Evolutionary conservation across 2,113 vertebrate genomes (phyloP), one percentile per base, ranked within the genome.

Genomic region (Cynopterus brachyotis): DNA sequence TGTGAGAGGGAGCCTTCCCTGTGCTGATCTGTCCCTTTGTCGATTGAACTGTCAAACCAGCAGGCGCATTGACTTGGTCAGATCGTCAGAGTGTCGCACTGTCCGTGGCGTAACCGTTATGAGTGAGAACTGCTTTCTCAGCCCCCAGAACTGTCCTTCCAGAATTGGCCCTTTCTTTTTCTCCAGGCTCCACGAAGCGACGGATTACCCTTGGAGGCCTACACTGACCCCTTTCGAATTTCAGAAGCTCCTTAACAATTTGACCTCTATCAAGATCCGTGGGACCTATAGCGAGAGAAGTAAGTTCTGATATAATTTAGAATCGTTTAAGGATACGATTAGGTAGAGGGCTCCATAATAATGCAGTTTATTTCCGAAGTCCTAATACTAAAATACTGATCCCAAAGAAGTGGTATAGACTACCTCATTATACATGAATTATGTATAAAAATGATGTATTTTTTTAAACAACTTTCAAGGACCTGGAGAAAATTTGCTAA

Each of bases 201-300:
- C 99, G 0, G 99, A 99, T 96, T 99, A 99, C 82, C 99, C 99
- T 0, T 99, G 99, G 99, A 99, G 99, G 89, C 99, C 99, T 16
- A n/a, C 98, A 79, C 98, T 99, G 82, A 98, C 98, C 0, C 98
- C 99, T 30, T 98, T 99, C 0, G 99, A 99, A 67, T 99, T 99
- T 98, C 99, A 99, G 98, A 99, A 99, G 93, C 99, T 99, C 96
- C 99, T 99, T 11, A 98, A 99, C 95, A 99, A 99, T 82, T 98
- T 99, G 97, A 99, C 99, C 0, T 98, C 99, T 84, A 98, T 99
- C 96, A 99, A 99, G 98, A 99, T 99, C 97, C 99, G 99, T 0
- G 99, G 99, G 59, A 99, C 99, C 0, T 99, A 99, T 97, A 99
- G 99, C 5, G 99, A 99, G 93, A 99, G 97, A 98, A 99, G 99